Evolutionary conservation across 1,140 invertebrate genomes (phyloP).

Genomic region (Choristoneura fumiferana): DNA sequence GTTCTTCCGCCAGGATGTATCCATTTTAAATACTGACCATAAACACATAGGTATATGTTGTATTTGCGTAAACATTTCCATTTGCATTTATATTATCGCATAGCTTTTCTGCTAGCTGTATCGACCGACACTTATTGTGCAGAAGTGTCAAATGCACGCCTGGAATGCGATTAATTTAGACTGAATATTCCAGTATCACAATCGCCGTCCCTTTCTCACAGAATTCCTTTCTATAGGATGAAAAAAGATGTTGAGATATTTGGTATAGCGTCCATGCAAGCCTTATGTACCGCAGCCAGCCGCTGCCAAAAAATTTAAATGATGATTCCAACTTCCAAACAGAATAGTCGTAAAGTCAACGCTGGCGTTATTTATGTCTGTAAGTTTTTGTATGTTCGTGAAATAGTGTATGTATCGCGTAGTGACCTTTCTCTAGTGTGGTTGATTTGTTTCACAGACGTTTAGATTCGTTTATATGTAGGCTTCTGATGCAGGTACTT

Average conservation of each 20-base stretch:
- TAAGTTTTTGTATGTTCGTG: conserved; percentile 2
- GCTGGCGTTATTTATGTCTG: neutral
- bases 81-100: conserved; percentile 9
- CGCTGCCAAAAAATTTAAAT: conserved; percentile 6
- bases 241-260: neutral
- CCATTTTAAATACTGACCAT: too few relatives aligned
- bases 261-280: neutral
- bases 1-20: too few relatives aligned
- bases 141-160: conserved; percentile 10
- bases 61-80: too few relatives aligned
- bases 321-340: conserved; percentile 11
- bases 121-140: conserved; percentile 13
- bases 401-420: neutral
- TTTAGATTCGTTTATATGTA: too few relatives aligned
- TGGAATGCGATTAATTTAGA: conserved; percentile 14
- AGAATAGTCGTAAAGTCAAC: conserved; percentile 15
- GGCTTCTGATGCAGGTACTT: too few relatives aligned
- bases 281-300: neutral
- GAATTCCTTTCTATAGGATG: too few relatives aligned
- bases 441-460: too few relatives aligned
- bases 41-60: too few relatives aligned
- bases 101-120: conserved; percentile 7
- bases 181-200: neutral
- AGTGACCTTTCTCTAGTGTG: too few relatives aligned
- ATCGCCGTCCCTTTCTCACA: neutral